Base-by-base conservation (phyloP, 2,888 invertebrate species). In the Aphodius granarius region DNA sequence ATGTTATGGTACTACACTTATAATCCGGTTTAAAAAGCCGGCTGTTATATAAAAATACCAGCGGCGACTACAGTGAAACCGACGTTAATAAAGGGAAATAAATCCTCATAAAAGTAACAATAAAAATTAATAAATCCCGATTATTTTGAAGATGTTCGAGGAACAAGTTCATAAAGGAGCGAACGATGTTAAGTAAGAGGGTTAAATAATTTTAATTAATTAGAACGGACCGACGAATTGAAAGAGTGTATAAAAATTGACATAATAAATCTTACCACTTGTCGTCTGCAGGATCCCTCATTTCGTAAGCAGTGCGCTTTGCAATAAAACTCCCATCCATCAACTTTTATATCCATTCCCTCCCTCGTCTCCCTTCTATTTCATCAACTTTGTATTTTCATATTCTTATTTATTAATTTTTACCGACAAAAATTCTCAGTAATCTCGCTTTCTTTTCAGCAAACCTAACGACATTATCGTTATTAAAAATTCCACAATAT, bases 261-360 rank as follows among this genome's bases (percentile, higher is more conserved):
- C 79, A 78, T 79, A 82, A 82, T 83, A 83, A 83, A 83, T 83
- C 82, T 82, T 78, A 73, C 73, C 77, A 73, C 78, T 79, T 81
- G 83, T 83, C 83, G 78, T 75, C 76, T 73, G 78, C 83, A 83
- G 82, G 81, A 76, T 76, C 17, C 81, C 81, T 82, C 81, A 81
- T 81, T 81, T 81, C 81, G 80, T 82, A 83, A 82, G 82, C 82
- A 82, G 81, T 20, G 79, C 80, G 80, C 79, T 78, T 75, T 76
- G 79, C 81, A 81, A 82, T 83, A 82, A 81, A 82, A 82, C 81
- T 81, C 81, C 81, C 82, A 83, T 83, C 83, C 81, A 82, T 82
- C 82, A 82, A 81, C 73, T 77, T 77, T 73, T 70, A 78, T 73
- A n/a, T 66, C 66, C 64, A 65, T 76, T 73, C 76, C 66, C 6